phyloP scores from a whole-genome alignment of 2,113 vertebrate genomes.

The Quiscalus mexicanus region DNA sequence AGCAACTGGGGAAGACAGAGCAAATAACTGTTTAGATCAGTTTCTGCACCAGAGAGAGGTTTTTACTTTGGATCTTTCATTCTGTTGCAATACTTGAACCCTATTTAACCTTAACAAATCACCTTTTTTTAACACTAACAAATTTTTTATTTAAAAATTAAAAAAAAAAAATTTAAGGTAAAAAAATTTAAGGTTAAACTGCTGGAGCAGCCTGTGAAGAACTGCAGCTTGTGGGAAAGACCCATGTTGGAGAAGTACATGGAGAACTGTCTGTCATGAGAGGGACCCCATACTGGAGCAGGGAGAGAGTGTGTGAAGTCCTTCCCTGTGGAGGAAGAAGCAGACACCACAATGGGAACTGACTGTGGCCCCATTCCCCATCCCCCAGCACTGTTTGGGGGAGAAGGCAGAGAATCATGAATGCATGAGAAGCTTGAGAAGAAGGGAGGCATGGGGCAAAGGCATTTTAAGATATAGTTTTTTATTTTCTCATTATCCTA shows the following conservation, averaged over 20 bases:
- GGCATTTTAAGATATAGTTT: background rate
- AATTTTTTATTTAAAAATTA: too few relatives aligned
- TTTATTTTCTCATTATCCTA: background rate
- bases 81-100: background rate
- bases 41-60: background rate
- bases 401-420: background rate
- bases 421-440: background rate
- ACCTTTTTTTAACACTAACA: too few relatives aligned
- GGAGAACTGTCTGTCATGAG: background rate
- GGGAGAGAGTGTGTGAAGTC: background rate
- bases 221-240: background rate
- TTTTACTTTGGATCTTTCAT: background rate
- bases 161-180: too few relatives aligned
- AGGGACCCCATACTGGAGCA: background rate
- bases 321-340: background rate
- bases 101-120: background rate
- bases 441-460: background rate
- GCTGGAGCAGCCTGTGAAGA: background rate
- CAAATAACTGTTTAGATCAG: background rate
- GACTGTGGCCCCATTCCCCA: fast-evolving
- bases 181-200: background rate
- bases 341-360: background rate
- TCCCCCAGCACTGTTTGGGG: fast-evolving
- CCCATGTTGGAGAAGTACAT: background rate
- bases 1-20: slow-evolving; percentile 24